These are phyloP conservation scores for Heteractis magnifica DNA, from an alignment of 92 coral and sea anemone species.

Conservation along the genomic window DNA sequence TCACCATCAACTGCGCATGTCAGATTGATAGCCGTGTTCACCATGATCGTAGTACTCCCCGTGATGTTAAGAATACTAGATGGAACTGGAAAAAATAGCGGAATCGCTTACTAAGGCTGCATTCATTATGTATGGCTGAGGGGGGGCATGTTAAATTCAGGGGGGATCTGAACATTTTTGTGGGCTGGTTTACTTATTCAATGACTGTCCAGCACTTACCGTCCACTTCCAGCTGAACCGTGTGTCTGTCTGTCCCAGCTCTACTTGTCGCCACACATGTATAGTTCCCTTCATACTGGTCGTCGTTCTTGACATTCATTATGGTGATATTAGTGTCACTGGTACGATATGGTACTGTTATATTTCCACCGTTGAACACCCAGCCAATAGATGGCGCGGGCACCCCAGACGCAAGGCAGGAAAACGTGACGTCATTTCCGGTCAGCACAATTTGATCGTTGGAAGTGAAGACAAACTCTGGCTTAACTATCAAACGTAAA, in stretches of 20 bases:
- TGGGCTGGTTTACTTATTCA: neutral
- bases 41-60: conserved; percentile 1
- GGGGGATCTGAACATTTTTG: neutral
- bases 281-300: conserved; percentile 36
- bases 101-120: neutral
- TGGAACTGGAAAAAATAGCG: conserved; percentile 33
- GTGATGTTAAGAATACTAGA: conserved; percentile 27
- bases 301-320: conserved; percentile 22
- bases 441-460: neutral
- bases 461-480: conserved; percentile 37
- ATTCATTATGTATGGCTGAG: neutral
- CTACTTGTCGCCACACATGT: conserved; percentile 49
- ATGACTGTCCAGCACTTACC: conserved; percentile 23
- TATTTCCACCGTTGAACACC: conserved; percentile 14
- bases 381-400: conserved; percentile 46
- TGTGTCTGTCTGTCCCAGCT: conserved; percentile 24
- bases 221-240: conserved; percentile 41
- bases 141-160: neutral
- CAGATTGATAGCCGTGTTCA: conserved; percentile 18
- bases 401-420: conserved; percentile 48
- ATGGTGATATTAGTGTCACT: conserved; percentile 11
- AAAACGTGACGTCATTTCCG: conserved; percentile 30
- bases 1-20: conserved; percentile 53
- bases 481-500: conserved; percentile 27
- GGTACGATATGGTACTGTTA: neutral